A percentile compares a stretch with the other conserved stretches of the same genome.
Conservation (phyloP, 2,113 vertebrate genomes). For the Pachypanchax playfairii region DNA sequence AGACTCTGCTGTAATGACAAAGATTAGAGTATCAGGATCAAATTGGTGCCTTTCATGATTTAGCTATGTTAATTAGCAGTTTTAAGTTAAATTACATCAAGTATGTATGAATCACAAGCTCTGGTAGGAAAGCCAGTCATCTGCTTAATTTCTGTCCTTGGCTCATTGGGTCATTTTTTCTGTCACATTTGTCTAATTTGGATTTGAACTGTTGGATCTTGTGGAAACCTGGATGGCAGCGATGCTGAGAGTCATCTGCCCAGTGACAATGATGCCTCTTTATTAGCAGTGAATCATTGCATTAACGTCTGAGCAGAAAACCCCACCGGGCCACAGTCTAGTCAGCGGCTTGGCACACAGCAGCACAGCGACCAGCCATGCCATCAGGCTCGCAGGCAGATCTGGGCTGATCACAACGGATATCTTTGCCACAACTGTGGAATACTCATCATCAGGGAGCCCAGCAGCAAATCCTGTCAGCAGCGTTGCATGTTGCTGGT, state of each 20-base stretch:
- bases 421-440: conserved; percentile 55
- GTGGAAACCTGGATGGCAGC: conserved; percentile 38
- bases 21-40: conserved; percentile 35
- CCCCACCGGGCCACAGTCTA: conserved; percentile 51
- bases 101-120: conserved; percentile 42
- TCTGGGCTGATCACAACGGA: conserved; percentile 39
- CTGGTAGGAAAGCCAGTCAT: conserved; percentile 42
- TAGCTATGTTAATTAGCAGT: conserved; percentile 58
- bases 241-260: conserved; percentile 35
- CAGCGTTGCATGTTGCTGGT: conserved; percentile 9
- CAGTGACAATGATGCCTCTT: conserved; percentile 59
- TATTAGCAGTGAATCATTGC: conserved; percentile 65
- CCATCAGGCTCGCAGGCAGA: conserved; percentile 62
- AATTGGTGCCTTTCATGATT: conserved; percentile 63
- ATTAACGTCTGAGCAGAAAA: conserved; percentile 56
- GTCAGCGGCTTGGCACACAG: conserved; percentile 57
- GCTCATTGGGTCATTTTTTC: conserved; percentile 40
- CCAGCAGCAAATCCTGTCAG: conserved; percentile 30
- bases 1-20: conserved; percentile 5
- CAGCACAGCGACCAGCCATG: conserved; percentile 28
- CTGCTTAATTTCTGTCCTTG: conserved; percentile 49
- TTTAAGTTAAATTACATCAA: conserved; percentile 45
- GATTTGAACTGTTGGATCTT: conserved; percentile 29
- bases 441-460: conserved; percentile 45
- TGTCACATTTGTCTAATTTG: conserved; percentile 51